phyloP scores from a whole-genome alignment of 2,888 invertebrate genomes.

The Diplolepis rosae region DNA sequence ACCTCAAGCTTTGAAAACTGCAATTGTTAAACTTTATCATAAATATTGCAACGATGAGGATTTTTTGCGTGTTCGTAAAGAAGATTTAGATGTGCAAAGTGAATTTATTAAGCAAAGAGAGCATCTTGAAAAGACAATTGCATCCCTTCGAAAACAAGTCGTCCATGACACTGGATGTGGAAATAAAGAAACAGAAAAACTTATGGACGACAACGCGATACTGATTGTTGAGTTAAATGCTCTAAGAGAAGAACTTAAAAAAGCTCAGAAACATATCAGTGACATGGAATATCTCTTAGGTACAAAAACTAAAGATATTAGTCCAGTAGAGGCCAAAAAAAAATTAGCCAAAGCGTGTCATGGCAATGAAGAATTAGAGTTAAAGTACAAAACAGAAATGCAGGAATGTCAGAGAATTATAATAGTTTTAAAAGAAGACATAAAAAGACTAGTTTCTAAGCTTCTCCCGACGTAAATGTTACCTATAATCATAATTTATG shows the following conservation, averaged over 20 bases:
- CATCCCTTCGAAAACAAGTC: constrained; percentile 73
- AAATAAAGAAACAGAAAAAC: constrained; percentile 63
- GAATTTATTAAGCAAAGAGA: constrained; percentile 88
- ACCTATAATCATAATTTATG: background rate
- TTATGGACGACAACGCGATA: constrained; percentile 82
- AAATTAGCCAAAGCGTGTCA: constrained; percentile 80
- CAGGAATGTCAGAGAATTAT: constrained; percentile 73
- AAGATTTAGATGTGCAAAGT: constrained; percentile 82
- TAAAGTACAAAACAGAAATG: constrained; percentile 73
- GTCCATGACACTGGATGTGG: constrained; percentile 34
- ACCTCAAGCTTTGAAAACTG: constrained; percentile 78
- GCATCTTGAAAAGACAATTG: constrained; percentile 83
- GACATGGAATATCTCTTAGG: constrained; percentile 85
- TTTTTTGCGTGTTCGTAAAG: constrained; percentile 80
- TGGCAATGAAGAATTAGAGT: constrained; percentile 78
- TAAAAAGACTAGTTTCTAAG: constrained; percentile 56
- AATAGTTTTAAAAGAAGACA: constrained; percentile 73
- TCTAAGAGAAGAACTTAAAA: constrained; percentile 81
- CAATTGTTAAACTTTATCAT: constrained; percentile 78
- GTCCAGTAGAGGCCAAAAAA: constrained; percentile 78
- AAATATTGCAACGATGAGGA: constrained; percentile 83
- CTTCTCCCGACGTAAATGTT: background rate
- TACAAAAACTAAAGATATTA: constrained; percentile 76
- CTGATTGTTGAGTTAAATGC: constrained; percentile 86
- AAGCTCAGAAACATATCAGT: constrained; percentile 79